Evolutionary conservation across 2,888 invertebrate genomes (phyloP).

Genomic region (Parochlus steinenii): DNA sequence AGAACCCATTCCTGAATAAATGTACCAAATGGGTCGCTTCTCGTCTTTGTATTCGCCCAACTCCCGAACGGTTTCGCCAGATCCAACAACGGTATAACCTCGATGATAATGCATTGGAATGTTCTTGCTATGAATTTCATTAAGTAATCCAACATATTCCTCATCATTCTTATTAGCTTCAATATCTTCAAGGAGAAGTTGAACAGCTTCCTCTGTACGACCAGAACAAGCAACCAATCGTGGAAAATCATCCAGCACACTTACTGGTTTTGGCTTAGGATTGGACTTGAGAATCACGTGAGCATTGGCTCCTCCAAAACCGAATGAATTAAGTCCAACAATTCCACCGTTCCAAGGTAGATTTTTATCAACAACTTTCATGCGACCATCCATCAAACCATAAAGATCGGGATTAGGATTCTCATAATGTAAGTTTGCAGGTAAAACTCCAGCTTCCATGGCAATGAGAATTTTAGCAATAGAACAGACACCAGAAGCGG

Average conservation of each 20-base stretch:
- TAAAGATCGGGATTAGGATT: conserved; percentile 81
- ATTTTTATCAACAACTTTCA: conserved; percentile 77
- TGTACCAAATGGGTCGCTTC: conserved; percentile 76
- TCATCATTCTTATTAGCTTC: conserved; percentile 44
- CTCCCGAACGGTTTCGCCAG: conserved; percentile 32
- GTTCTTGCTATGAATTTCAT: conserved; percentile 51
- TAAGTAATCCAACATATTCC: conserved; percentile 60
- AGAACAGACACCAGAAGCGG: conserved; percentile 79
- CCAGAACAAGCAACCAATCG: conserved; percentile 66
- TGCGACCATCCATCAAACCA: conserved; percentile 71
- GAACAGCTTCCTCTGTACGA: conserved; percentile 65
- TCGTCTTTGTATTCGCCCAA: conserved; percentile 35
- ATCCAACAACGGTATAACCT: conserved; percentile 61
- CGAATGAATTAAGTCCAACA: conserved; percentile 89
- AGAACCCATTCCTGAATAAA: conserved; percentile 96
- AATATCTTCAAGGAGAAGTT: conserved; percentile 44
- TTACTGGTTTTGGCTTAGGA: conserved; percentile 45
- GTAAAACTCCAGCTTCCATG: conserved; percentile 81
- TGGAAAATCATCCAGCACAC: conserved; percentile 39
- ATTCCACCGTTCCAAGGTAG: conserved; percentile 82
- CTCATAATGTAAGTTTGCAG: conserved; percentile 79
- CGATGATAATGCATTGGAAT: conserved; percentile 63
- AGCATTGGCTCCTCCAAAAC: conserved; percentile 96
- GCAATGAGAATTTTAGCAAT: conserved; percentile 82
- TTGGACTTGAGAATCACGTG: conserved; percentile 73